Base-by-base conservation (phyloP, 2,888 invertebrate species). In the Limnephilus rhombicus region DNA sequence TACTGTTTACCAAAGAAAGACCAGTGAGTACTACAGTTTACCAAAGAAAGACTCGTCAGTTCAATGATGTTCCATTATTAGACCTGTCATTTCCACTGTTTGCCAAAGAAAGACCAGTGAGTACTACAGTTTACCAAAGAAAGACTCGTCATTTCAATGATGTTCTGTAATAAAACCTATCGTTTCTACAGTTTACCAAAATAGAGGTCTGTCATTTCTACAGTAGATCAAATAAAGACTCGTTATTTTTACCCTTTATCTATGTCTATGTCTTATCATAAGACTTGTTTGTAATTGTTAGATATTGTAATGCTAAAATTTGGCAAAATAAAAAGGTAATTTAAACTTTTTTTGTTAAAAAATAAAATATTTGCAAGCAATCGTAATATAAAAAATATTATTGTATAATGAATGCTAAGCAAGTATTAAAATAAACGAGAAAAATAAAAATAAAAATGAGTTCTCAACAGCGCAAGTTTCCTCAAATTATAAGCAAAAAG, bases 401-500 rank as follows among this genome's bases (percentile, higher is more conserved):
- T 68, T 68, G 24, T 68, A 68, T 68, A n/a, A 68, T 68, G 68
- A n/a, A 68, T 68, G 68, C 68, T 68, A 24, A 83, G 83, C 15
- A 37, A 37, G 37, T 29, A 45, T 37, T 49, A 49, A 45, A 86
- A 86, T 86, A 86, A 86, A n/a, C 15, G 45, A n/a, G 29, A 49
- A 34, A 24, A n/a, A 11, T 29, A 68, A n/a, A 86, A 86, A 86
- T 49, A 86, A 86, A 86, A 86, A 86, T 86, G 86, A 86, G 86
- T 86, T 45, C 86, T 29, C n/a, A 86, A 86, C 86, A 86, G 37
- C 37, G 86, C 86, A 86, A 68, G 68, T 68, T n/a, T 68, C 68
- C 68, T 86, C 45, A 86, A 45, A 41, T 49, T 45, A 41, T 49
- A 45, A 29, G 45, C 37, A 45, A 45, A 45, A 41, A n/a, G 45